Percentiles rank a stretch among this genome's conserved stretches.
These are phyloP conservation scores for Notamacropus eugenii DNA, from an alignment of 2,797 vertebrate genomes.

Conservation along the genomic window DNA sequence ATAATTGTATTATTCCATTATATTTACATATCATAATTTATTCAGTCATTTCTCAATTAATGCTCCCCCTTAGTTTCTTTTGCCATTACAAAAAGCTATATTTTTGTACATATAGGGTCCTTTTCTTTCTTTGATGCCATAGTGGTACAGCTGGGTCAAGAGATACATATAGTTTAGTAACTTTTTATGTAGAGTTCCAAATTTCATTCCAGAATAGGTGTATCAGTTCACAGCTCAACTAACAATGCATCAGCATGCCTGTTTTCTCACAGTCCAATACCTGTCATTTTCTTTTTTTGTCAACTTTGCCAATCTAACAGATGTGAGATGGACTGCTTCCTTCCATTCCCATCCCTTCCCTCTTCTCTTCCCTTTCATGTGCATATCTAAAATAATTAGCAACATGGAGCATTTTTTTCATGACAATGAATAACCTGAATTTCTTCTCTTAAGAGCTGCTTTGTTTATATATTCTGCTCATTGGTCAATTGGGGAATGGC, in stretches of 20 bases:
- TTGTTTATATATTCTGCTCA: neutral
- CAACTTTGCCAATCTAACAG: neutral
- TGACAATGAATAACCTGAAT: neutral
- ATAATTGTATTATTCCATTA: neutral
- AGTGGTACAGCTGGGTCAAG: neutral
- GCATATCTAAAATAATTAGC: neutral
- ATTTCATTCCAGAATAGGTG: neutral
- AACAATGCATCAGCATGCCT: neutral
- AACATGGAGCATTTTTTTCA: neutral
- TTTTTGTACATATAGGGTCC: neutral
- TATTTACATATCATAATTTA: neutral
- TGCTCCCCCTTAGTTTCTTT: neutral
- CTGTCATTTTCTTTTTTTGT: neutral
- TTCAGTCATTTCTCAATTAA: neutral
- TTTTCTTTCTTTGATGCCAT: neutral
- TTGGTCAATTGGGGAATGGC: neutral
- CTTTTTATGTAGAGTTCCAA: neutral
- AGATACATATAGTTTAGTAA: neutral
- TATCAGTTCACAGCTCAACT: neutral
- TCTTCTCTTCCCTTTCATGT: neutral
- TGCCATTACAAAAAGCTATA: neutral
- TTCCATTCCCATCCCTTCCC: neutral
- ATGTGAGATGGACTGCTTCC: neutral
- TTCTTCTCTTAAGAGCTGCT: neutral
- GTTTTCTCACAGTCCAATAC: neutral